These are phyloP conservation scores for Anguilla rostrata DNA, from an alignment of 2,113 vertebrate species.

Conservation along the genomic window DNA sequence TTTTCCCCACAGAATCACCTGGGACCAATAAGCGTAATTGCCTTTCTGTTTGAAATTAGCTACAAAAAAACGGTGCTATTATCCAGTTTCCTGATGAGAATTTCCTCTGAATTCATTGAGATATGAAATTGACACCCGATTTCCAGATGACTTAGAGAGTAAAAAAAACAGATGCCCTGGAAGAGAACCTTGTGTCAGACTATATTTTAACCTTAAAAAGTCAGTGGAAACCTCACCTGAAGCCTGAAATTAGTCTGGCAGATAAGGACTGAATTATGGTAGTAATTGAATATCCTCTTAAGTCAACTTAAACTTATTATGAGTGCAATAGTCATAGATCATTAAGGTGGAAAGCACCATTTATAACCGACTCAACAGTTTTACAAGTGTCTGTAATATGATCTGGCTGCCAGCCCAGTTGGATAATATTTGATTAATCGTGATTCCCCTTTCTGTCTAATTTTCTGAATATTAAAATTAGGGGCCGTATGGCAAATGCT, in stretches of 20 bases:
- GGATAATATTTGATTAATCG: no score
- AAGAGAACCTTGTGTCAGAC: background rate
- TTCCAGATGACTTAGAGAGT: background rate
- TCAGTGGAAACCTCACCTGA: background rate
- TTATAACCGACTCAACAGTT: background rate
- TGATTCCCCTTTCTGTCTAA: no score
- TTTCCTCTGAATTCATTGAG: background rate
- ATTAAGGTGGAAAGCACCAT: background rate
- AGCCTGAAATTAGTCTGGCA: background rate
- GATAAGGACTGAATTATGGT: background rate
- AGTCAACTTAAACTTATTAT: background rate
- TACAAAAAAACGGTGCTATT: background rate
- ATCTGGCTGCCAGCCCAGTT: no score
- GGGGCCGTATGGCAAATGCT: no score
- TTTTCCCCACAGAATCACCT: background rate
- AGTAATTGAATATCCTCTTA: background rate
- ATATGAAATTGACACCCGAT: background rate
- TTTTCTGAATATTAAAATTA: no score
- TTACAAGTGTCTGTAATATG: no score
- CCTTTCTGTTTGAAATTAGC: background rate
- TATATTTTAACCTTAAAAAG: background rate
- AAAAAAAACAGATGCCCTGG: background rate
- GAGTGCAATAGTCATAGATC: background rate
- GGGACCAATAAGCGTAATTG: background rate
- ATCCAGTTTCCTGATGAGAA: background rate